Percentiles rank a stretch among this genome's conserved stretches.
Evolutionary conservation across 2,888 invertebrate genomes (phyloP).

Genomic region (Eudasyphora cyanicolor): DNA sequence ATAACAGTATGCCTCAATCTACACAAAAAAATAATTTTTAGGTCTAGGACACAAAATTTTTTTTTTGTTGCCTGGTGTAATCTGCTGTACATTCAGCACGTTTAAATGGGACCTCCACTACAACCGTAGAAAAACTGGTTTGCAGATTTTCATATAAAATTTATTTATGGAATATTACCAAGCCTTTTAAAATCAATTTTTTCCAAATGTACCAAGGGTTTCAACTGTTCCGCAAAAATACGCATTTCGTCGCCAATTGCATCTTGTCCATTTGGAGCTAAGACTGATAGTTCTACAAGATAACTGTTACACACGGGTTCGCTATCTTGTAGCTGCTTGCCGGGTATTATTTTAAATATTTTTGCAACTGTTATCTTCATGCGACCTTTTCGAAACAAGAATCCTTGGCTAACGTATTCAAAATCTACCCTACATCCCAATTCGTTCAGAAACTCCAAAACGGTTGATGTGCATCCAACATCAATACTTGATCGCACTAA

Average conservation of each 20-base stretch:
- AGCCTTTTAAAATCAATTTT: conserved; percentile 94
- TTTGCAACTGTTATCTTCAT: conserved; percentile 98
- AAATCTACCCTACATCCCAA: conserved; percentile 95
- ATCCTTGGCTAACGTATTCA: conserved; percentile 93
- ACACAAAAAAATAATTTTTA: no score
- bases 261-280: conserved; percentile 94
- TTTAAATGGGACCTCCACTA: no score
- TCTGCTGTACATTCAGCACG: no score
- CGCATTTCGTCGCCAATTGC: conserved; percentile 98
- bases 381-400: conserved; percentile 96
- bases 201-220: conserved; percentile 94
- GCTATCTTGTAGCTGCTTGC: conserved; percentile 84
- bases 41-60: no score
- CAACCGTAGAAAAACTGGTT: no score
- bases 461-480: conserved; percentile 93
- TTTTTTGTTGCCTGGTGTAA: no score
- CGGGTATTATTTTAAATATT: conserved; percentile 91
- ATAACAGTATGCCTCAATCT: no score
- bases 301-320: conserved; percentile 96
- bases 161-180: conserved; percentile 72
- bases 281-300: conserved; percentile 93
- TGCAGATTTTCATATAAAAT: no score
- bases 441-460: conserved; percentile 95
- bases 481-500: conserved; percentile 95
- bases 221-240: conserved; percentile 95